Evolutionary conservation across 2,797 vertebrate genomes (phyloP), one percentile per base, ranked within the genome.

Genomic region (Rhadinocentrus ornatus): DNA sequence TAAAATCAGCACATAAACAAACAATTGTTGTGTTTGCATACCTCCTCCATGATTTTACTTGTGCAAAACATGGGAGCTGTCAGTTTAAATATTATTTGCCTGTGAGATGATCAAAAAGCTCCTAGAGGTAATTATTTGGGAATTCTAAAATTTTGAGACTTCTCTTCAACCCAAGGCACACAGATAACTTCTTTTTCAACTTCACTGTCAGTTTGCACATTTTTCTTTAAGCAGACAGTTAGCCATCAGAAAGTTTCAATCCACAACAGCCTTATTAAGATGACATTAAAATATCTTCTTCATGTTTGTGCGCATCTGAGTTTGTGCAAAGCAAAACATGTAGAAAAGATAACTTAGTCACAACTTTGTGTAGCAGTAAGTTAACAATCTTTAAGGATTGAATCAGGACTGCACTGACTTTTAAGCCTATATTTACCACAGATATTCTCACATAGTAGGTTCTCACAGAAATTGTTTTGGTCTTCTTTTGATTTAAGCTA

Each of bases 211-310:
- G 1, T 4, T 22, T 12, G 20, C 48, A 70, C 8, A 34, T 62
- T 66, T 58, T 32, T 24, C 22, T 44, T 34, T 9, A 54, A 68
- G 55, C 55, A 57, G 20, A 37, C 15, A 52, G 20, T 31, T 26
- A 39, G 37, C 20, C 0, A 35, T 46, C 26, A 26, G 53, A 50
- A 59, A 18, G 2, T 1, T 32, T 22, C 58, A 6, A 4, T 46
- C 44, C 18, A 46, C 1, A 8, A n/a, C 44, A 20, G 24, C 27
- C n/a, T 39, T 26, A 29, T 24, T 26, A 35, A 27, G 44, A 58
- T 4, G 6, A 1, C 24, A 58, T 67, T 44, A 35, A 57, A 57
- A 34, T 48, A 39, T 4, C 31, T 27, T 37, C 37, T 15, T 13
- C 3, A 13, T 39, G 15, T 39, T 34, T 29, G 2, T 35, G 31